Conservation (phyloP, 2,888 invertebrate genomes). For the Tipula lateralis region DNA sequence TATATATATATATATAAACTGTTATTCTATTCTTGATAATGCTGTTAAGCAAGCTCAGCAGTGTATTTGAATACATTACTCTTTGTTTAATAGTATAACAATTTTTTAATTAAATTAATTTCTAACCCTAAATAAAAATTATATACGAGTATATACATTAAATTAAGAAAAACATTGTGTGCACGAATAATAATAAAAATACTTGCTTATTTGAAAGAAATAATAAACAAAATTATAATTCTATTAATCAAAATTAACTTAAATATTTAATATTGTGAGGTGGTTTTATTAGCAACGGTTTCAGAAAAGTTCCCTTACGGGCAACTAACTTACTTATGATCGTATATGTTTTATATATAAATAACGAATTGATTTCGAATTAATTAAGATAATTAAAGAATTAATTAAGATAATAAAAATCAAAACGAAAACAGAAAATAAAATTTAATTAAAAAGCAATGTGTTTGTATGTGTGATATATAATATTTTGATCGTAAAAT, state of each 20-base stretch:
- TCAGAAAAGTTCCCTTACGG: slow-evolving; percentile 67
- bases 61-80: background rate
- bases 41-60: background rate
- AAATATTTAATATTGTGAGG: slow-evolving; percentile 27
- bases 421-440: background rate
- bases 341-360: background rate
- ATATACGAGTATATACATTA: background rate
- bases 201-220: background rate
- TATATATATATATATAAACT: background rate
- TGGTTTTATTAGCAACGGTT: slow-evolving; percentile 52
- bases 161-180: background rate
- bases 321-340: slow-evolving; percentile 58
- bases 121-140: background rate
- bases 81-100: background rate
- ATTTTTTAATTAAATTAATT: background rate
- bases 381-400: background rate
- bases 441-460: background rate
- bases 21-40: background rate
- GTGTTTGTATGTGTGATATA: background rate
- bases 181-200: background rate
- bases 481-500: background rate
- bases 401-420: background rate
- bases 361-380: slow-evolving; percentile 20
- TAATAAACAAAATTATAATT: background rate
- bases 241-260: background rate